Base-by-base conservation (phyloP, 2,797 vertebrate genomes). In the Bryconaethiops microstoma region DNA sequence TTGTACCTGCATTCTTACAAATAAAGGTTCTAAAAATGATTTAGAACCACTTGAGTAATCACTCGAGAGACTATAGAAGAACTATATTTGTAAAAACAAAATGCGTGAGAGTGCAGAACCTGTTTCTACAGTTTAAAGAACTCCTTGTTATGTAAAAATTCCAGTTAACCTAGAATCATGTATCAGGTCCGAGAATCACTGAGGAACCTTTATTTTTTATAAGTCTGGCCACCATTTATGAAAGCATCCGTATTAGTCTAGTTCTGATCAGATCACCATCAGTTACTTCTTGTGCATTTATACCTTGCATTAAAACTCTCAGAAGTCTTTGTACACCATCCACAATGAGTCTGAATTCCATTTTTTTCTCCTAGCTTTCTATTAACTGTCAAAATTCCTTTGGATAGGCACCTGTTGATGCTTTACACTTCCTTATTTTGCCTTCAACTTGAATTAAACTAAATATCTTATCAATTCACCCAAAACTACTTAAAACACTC, bases 281-380 rank as follows among this genome's bases (percentile, higher is more conserved):
- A 35, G 42, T 71, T 62, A n/a, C 25, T 52, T 65, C 62, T 42
- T 80, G 17, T 67, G 70, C 21, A 67, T 74, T 64, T 69, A 69
- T 42, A 54, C 72, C 19, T 69, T 75, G 72, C 78, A 80, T 80
- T 80, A 80, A 80, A 79, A 79, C 60, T 48, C 25, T 59, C 16
- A 75, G 39, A 60, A 59, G 39, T 45, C 69, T 55, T 73, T 45
- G 29, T 59, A 17, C 19, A 5, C 19, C 19, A 17, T 16, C 39
- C 50, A 73, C 14, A 45, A 10, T 74, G 63, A 59, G 35, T 23
- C 52, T 73, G 57, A 17, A 73, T 71, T 35, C 59, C 4, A n/a
- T 45, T 42, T 74, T n/a, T 55, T 80, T 21, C 63, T 17, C 57
- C 4, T 16, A 72, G 35, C 45, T 17, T 29, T 65, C 21, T 7